Percentiles rank a stretch among this genome's conserved stretches.
These are phyloP conservation scores for Hanleya hanleyi DNA, from an alignment of 2,888 invertebrate genomes.

Conservation along the genomic window DNA sequence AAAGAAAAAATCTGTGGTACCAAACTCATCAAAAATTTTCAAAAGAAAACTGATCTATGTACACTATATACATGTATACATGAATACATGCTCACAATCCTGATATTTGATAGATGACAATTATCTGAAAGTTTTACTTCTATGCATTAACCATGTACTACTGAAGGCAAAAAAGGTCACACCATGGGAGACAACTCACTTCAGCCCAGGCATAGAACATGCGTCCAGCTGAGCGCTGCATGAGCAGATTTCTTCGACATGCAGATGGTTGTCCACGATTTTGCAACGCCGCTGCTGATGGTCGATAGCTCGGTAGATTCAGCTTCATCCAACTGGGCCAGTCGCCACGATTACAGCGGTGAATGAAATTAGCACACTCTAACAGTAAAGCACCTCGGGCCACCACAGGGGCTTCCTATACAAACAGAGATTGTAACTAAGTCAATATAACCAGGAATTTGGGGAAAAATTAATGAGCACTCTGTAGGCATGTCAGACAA, in stretches of 20 bases:
- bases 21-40: too few relatives aligned
- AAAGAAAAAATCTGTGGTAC: too few relatives aligned
- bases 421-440: too few relatives aligned
- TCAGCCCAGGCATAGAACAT: slow-evolving; percentile 99
- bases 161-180: too few relatives aligned
- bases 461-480: neutral
- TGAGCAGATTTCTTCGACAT: slow-evolving; percentile 76
- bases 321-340: slow-evolving; percentile 99
- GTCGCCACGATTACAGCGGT: slow-evolving; percentile 97
- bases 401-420: slow-evolving; percentile 95
- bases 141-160: too few relatives aligned
- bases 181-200: too few relatives aligned
- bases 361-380: slow-evolving; percentile 97
- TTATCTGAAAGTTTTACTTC: too few relatives aligned
- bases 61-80: too few relatives aligned
- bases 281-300: slow-evolving; percentile 67
- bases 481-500: too few relatives aligned
- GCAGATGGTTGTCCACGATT: slow-evolving; percentile 77
- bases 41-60: too few relatives aligned
- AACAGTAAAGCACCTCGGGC: slow-evolving; percentile 92
- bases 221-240: slow-evolving; percentile 94
- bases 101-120: too few relatives aligned
- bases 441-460: neutral
- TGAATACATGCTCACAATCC: too few relatives aligned
- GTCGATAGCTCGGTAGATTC: slow-evolving; percentile 81